Conservation (phyloP, 2,113 vertebrate species). For the Tetraodon nigroviridis region DNA sequence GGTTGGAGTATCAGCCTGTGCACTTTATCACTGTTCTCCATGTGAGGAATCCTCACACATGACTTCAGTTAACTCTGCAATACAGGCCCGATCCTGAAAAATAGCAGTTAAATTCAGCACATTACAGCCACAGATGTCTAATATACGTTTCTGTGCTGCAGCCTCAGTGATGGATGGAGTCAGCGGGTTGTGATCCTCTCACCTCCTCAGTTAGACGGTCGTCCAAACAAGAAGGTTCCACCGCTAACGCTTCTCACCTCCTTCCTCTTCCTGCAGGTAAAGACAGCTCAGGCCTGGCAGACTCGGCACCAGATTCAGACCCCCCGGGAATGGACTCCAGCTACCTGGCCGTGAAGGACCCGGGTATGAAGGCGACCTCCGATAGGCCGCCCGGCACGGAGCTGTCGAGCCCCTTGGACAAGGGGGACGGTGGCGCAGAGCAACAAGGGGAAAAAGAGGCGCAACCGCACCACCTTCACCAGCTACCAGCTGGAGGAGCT, state of each 20-base stretch:
- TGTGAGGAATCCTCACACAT: conserved; percentile 16
- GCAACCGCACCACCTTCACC: conserved; percentile 98
- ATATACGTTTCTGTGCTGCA: conserved; percentile 2
- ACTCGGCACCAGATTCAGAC: conserved; percentile 82
- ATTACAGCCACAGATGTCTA: conserved; percentile 10
- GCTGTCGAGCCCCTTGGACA: conserved; percentile 84
- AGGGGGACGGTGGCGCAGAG: conserved; percentile 85
- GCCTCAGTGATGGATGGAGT: background rate
- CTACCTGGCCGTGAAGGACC: conserved; percentile 82
- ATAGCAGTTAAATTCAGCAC: background rate
- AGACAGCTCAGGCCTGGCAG: conserved; percentile 82
- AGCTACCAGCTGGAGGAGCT: conserved; percentile 98
- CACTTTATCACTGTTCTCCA: conserved; percentile 11
- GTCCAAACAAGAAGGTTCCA: background rate
- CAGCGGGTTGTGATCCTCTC: background rate
- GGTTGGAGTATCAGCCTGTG: conserved; percentile 1
- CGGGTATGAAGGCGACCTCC: conserved; percentile 75
- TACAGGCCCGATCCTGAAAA: conserved; percentile 1
- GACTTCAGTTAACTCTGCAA: conserved; percentile 1
- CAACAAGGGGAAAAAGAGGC: conserved; percentile 96
- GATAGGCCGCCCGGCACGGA: conserved; percentile 80
- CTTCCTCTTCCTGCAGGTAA: conserved; percentile 76
- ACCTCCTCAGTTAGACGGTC: background rate
- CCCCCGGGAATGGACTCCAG: conserved; percentile 88
- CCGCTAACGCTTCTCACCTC: background rate